Evolutionary conservation across 2,888 invertebrate species (phyloP).

Genomic region (Conus canariensis): DNA sequence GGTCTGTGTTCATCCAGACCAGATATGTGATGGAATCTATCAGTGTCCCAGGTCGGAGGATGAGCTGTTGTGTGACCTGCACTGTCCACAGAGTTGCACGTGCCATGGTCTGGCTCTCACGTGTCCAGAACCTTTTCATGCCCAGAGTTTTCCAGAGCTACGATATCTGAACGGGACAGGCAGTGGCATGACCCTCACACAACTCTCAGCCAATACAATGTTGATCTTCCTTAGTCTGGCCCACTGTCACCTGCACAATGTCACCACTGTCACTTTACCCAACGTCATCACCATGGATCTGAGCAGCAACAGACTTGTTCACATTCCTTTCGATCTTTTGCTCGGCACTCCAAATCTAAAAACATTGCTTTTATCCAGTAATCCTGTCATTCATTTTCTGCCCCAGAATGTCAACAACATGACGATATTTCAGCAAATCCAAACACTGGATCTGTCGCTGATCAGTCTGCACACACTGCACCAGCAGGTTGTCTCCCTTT

Average conservation of each 20-base stretch:
- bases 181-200: neutral
- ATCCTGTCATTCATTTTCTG: neutral
- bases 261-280: neutral
- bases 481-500: neutral
- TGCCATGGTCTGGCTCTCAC: conserved; percentile 23
- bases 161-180: neutral
- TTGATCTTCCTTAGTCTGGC: neutral
- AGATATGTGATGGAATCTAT: conserved; percentile 1
- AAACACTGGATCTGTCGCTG: neutral
- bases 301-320: neutral
- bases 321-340: neutral
- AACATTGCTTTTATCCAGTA: neutral
- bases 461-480: neutral
- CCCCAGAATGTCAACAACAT: neutral
- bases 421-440: neutral
- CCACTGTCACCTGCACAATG: neutral
- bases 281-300: neutral
- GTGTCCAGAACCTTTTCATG: neutral
- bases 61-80: neutral
- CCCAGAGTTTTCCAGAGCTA: neutral
- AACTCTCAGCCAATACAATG: neutral
- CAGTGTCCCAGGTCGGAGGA: conserved; percentile 18
- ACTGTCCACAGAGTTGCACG: conserved; percentile 8
- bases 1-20: neutral
- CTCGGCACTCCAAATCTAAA: neutral